These are phyloP conservation scores for Aethes cnicana DNA, from an alignment of 2,888 invertebrate species.

Conservation along the genomic window DNA sequence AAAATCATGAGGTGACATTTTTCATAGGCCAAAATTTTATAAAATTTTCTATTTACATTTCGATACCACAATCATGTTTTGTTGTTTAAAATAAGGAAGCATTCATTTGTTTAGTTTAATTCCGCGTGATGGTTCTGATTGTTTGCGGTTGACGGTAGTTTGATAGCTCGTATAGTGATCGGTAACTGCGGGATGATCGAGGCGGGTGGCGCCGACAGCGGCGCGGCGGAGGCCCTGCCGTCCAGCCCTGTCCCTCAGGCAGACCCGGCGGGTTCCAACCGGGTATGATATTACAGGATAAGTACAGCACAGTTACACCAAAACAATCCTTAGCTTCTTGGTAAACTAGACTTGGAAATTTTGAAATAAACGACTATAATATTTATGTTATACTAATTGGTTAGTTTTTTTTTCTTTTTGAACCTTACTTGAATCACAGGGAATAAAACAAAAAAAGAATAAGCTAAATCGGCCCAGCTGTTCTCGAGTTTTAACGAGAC, in stretches of 20 bases:
- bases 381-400: too few species aligned
- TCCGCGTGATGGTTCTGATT: background rate
- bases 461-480: too few species aligned
- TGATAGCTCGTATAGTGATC: slow-evolving; percentile 40
- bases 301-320: too few species aligned
- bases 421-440: too few species aligned
- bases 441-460: too few species aligned
- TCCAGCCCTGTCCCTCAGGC: slow-evolving; percentile 44
- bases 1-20: slow-evolving; percentile 61
- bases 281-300: slow-evolving; percentile 10
- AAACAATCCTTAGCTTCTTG: too few species aligned
- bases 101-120: slow-evolving; percentile 16
- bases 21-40: slow-evolving; percentile 69
- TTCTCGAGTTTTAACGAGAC: too few species aligned
- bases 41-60: slow-evolving; percentile 70
- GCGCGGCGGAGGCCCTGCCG: slow-evolving; percentile 48
- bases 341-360: background rate
- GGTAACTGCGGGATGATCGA: slow-evolving; percentile 65
- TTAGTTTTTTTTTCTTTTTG: too few species aligned
- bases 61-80: slow-evolving; percentile 67
- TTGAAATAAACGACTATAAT: too few species aligned
- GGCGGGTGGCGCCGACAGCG: slow-evolving; percentile 61
- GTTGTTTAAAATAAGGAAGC: slow-evolving; percentile 62
- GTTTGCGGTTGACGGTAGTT: slow-evolving; percentile 13
- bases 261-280: slow-evolving; percentile 5